phyloP scores from a whole-genome alignment of 2,797 vertebrate species.

The Pipistrellus nathusii region DNA sequence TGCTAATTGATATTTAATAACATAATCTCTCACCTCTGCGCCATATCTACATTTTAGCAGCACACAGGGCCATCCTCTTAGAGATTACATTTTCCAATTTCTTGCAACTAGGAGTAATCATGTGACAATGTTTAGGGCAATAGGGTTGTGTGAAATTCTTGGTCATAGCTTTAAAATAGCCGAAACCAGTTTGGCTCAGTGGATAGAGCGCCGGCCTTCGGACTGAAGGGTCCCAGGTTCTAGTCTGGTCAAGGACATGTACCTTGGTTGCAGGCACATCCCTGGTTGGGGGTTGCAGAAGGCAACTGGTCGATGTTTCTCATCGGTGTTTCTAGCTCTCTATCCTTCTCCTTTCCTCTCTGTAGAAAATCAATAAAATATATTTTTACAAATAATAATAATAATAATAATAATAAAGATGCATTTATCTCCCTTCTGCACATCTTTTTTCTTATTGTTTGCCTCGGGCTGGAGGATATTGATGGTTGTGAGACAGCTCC shows the following conservation, averaged over 20 bases:
- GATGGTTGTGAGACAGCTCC: neutral
- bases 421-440: neutral
- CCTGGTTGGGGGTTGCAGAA: too few relatives aligned
- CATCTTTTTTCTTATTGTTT: neutral
- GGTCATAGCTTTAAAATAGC: constrained; percentile 11
- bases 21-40: neutral
- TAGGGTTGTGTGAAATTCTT: neutral
- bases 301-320: too few relatives aligned
- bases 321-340: too few relatives aligned
- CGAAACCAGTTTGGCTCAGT: too few relatives aligned
- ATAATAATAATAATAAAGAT: neutral
- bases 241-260: too few relatives aligned
- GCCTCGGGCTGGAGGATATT: neutral
- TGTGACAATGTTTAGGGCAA: neutral
- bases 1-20: neutral
- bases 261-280: too few relatives aligned
- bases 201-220: too few relatives aligned
- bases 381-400: too few relatives aligned
- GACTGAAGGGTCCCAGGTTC: too few relatives aligned
- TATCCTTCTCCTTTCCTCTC: too few relatives aligned
- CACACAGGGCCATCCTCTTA: neutral
- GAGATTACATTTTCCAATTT: neutral
- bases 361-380: too few relatives aligned
- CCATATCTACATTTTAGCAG: neutral
- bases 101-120: neutral